A percentile compares a stretch with the other conserved stretches of the same genome.
Evolutionary conservation across 2,797 vertebrate species (phyloP).

Genomic region (Muraenolepis orangiensis): DNA sequence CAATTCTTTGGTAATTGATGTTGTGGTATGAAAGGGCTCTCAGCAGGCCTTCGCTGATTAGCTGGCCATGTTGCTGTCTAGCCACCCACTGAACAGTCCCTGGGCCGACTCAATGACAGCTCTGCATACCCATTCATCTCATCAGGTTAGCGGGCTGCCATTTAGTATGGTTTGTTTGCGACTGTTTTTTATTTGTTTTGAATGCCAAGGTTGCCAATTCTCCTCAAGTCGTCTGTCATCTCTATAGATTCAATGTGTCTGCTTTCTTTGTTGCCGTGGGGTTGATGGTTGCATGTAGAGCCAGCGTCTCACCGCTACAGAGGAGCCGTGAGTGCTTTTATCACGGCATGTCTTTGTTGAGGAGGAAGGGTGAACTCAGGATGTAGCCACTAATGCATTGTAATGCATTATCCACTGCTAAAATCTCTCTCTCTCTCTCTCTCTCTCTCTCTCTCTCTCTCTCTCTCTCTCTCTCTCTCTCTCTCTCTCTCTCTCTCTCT

Average conservation of each 20-base stretch:
- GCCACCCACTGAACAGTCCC: slow-evolving; percentile 39
- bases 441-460: no score
- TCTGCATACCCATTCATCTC: slow-evolving; percentile 48
- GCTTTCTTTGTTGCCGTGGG: neutral
- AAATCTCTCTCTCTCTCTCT: neutral
- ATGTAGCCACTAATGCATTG: slow-evolving; percentile 2
- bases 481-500: neutral
- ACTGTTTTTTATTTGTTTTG: neutral
- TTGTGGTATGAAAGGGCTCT: slow-evolving; percentile 67
- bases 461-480: no score
- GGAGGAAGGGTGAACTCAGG: neutral
- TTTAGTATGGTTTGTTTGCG: slow-evolving; percentile 11
- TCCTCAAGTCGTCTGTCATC: neutral
- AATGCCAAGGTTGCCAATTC: neutral
- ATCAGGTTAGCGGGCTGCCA: slow-evolving; percentile 38
- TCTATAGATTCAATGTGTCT: neutral
- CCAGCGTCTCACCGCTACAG: neutral
- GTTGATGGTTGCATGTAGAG: neutral
- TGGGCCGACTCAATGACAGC: slow-evolving; percentile 56
- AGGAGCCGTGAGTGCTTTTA: slow-evolving; percentile 4
- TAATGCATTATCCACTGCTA: neutral
- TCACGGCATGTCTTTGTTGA: neutral
- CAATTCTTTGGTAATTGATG: slow-evolving; percentile 74
- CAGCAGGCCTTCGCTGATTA: slow-evolving; percentile 54
- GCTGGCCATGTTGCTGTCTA: slow-evolving; percentile 44